Percentiles rank a stretch among this genome's conserved stretches.
Evolutionary conservation across 2,888 invertebrate species (phyloP).

Genomic region (Tuberolachnus salignus): DNA sequence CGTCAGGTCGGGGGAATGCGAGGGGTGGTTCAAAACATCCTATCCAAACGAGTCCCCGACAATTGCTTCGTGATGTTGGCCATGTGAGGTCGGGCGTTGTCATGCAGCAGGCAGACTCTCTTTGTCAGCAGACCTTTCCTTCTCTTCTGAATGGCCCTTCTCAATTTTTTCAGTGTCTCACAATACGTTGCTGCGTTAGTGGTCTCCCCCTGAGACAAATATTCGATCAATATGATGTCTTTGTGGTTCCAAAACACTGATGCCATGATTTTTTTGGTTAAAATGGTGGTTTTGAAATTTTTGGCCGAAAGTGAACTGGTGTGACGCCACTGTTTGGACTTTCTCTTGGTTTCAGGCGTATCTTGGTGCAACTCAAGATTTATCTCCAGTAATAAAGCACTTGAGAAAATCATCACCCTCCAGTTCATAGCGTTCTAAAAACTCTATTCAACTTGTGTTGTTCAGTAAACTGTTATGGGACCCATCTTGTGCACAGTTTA

Average conservation of each 20-base stretch:
- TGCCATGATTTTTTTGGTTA: slow-evolving; percentile 43
- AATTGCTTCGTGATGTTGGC: too few relatives aligned
- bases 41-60: too few relatives aligned
- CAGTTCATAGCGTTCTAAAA: too few relatives aligned
- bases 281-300: slow-evolving; percentile 57
- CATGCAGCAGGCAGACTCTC: too few relatives aligned
- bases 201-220: slow-evolving; percentile 13
- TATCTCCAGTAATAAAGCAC: too few relatives aligned
- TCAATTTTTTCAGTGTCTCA: slow-evolving; percentile 57
- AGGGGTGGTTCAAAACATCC: too few relatives aligned
- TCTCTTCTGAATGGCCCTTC: slow-evolving; percentile 56
- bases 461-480: background rate
- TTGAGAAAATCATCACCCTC: too few relatives aligned
- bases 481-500: background rate
- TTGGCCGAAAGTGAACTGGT: slow-evolving; percentile 31
- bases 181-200: slow-evolving; percentile 57
- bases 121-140: slow-evolving; percentile 57
- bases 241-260: slow-evolving; percentile 25
- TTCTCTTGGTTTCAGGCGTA: too few relatives aligned
- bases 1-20: slow-evolving; percentile 57
- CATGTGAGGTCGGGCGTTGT: too few relatives aligned
- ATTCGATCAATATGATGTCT: too few relatives aligned
- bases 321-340: slow-evolving; percentile 52
- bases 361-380: too few relatives aligned
- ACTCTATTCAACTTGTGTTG: background rate